Evolutionary conservation across 1,140 invertebrate species (phyloP).

Genomic region (Lithobius niger): DNA sequence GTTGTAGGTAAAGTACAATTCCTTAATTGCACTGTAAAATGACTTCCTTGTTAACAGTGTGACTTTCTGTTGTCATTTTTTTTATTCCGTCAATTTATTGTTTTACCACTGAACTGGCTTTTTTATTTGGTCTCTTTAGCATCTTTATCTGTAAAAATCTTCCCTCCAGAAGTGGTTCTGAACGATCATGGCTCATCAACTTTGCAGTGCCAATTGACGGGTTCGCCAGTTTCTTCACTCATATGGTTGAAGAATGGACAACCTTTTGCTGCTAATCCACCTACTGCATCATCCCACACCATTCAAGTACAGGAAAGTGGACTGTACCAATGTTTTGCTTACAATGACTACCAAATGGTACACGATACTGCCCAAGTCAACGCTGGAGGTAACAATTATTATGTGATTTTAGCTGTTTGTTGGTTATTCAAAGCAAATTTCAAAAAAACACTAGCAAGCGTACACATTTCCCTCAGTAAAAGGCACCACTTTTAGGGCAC

Average conservation of each 20-base stretch:
- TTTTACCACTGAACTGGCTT: no score
- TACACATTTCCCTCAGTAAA: no score
- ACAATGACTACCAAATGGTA: constrained; percentile 68
- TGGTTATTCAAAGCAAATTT: no score
- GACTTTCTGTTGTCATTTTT: no score
- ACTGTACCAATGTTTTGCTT: constrained; percentile 80
- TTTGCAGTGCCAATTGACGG: constrained; percentile 9
- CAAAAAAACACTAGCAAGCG: no score
- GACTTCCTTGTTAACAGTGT: no score
- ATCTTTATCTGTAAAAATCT: not conserved
- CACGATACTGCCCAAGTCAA: constrained; percentile 66
- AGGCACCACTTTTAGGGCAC: no score
- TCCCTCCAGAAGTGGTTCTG: not conserved
- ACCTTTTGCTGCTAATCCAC: constrained; percentile 10
- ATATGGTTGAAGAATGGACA: constrained; percentile 20
- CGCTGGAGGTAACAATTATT: constrained; percentile 67
- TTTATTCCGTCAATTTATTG: no score
- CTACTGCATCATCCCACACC: not conserved
- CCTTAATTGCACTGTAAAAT: no score
- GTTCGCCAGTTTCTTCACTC: constrained; percentile 26
- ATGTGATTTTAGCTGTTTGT: no score
- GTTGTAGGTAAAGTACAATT: no score
- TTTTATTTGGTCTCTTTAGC: no score
- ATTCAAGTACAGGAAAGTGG: constrained; percentile 51
- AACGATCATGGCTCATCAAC: not conserved